Evolutionary conservation across 2,888 invertebrate species (phyloP).

Genomic region (Theretra japonica): DNA sequence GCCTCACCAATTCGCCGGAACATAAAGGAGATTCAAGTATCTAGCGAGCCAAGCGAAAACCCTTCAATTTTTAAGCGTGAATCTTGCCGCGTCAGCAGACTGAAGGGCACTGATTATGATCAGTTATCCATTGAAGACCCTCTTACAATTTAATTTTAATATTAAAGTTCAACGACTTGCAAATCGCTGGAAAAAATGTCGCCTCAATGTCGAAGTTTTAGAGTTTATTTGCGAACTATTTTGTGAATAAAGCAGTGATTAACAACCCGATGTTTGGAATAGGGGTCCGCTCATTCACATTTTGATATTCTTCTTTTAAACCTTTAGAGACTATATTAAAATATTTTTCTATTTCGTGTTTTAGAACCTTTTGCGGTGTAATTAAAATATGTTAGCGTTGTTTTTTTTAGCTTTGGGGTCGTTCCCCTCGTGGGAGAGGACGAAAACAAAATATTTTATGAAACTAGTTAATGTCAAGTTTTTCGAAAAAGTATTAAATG

Average conservation of each 20-base stretch:
- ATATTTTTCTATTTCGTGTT: background rate
- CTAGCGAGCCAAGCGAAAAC: background rate
- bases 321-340: background rate
- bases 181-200: constrained; percentile 4
- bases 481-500: no score
- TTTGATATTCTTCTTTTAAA: background rate
- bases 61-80: constrained; percentile 8
- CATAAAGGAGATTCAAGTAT: constrained; percentile 15
- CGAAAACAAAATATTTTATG: no score
- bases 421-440: no score
- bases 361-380: no score
- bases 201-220: background rate
- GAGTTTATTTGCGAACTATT: constrained; percentile 2
- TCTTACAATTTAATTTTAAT: constrained; percentile 28
- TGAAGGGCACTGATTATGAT: constrained; percentile 34
- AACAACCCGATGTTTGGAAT: background rate
- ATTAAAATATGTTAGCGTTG: no score
- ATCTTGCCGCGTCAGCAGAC: background rate
- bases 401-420: no score
- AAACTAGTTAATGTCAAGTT: no score
- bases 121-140: constrained; percentile 30
- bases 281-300: background rate
- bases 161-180: constrained; percentile 19
- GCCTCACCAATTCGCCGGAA: background rate
- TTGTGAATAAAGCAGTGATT: background rate